Percentiles rank a stretch among this genome's conserved stretches.
These are phyloP conservation scores for Eledone cirrhosa DNA, from an alignment of 2,888 invertebrate genomes.

Conservation along the genomic window DNA sequence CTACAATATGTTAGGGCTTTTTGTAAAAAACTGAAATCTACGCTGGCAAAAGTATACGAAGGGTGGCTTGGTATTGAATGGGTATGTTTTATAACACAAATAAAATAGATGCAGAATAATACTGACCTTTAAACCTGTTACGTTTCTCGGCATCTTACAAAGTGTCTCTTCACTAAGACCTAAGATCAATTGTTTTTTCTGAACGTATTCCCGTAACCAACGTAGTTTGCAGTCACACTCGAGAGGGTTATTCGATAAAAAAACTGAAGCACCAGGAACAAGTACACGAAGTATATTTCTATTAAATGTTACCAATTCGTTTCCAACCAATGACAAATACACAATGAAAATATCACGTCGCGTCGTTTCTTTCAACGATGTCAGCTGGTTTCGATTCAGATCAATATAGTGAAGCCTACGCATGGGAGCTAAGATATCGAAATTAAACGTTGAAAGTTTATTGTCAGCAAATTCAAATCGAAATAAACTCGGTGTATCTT, in stretches of 20 bases:
- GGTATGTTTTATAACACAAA: too few species aligned
- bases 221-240: constrained; percentile 17
- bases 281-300: not conserved
- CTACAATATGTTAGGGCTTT: too few species aligned
- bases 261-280: constrained; percentile 6
- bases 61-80: too few species aligned
- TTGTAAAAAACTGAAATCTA: too few species aligned
- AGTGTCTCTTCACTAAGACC: not conserved
- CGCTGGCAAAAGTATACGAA: too few species aligned
- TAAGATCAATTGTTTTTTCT: not conserved
- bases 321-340: not conserved
- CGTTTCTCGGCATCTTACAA: not conserved
- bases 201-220: constrained; percentile 1
- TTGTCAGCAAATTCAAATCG: constrained; percentile 45
- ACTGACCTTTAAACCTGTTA: constrained; percentile 16
- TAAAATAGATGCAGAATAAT: too few species aligned
- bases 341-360: constrained; percentile 20
- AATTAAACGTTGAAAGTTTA: constrained; percentile 42
- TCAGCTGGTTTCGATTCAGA: not conserved
- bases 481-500: constrained; percentile 41
- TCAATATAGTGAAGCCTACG: constrained; percentile 10
- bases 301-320: not conserved
- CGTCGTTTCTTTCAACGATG: not conserved
- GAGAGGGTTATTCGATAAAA: not conserved
- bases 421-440: constrained; percentile 39